phyloP scores from a whole-genome alignment of 2,888 invertebrate genomes.

The Drosophila anceps region DNA sequence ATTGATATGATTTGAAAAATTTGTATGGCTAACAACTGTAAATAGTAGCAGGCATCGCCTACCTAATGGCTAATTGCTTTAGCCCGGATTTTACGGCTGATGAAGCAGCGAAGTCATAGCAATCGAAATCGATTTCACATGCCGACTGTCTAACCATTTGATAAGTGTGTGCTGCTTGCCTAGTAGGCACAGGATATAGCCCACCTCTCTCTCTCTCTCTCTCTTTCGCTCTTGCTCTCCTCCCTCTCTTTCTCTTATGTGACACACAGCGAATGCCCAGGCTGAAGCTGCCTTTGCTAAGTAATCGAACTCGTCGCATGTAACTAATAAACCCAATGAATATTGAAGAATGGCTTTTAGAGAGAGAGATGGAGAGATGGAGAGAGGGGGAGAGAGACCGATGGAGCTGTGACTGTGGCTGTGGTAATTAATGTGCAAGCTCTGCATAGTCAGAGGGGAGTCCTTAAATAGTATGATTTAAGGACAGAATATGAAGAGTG shows the following conservation, averaged over 20 bases:
- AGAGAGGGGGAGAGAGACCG: neutral
- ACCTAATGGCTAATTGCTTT: slow-evolving; percentile 2
- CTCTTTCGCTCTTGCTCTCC: neutral
- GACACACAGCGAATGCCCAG: neutral
- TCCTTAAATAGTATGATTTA: neutral
- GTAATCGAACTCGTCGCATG: neutral
- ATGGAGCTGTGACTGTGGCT: neutral
- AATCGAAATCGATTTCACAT: neutral
- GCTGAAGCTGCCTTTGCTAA: too few species aligned
- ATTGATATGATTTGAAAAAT: slow-evolving; percentile 8
- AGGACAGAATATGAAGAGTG: neutral
- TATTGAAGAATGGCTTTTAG: neutral
- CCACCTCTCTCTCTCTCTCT: neutral
- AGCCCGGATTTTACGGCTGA: neutral
- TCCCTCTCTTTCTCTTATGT: neutral
- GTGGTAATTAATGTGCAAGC: neutral
- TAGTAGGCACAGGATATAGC: neutral
- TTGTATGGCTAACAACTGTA: neutral
- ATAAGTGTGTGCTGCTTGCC: slow-evolving; percentile 5
- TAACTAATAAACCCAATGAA: slow-evolving; percentile 1
- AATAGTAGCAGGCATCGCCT: neutral
- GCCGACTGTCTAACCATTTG: slow-evolving; percentile 41
- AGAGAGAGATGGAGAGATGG: neutral
- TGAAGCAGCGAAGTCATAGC: neutral
- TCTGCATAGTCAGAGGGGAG: too few species aligned